A percentile compares a stretch with the other conserved stretches of the same genome.
Conservation (phyloP, 2,888 invertebrate genomes). For the Apamea anceps region DNA sequence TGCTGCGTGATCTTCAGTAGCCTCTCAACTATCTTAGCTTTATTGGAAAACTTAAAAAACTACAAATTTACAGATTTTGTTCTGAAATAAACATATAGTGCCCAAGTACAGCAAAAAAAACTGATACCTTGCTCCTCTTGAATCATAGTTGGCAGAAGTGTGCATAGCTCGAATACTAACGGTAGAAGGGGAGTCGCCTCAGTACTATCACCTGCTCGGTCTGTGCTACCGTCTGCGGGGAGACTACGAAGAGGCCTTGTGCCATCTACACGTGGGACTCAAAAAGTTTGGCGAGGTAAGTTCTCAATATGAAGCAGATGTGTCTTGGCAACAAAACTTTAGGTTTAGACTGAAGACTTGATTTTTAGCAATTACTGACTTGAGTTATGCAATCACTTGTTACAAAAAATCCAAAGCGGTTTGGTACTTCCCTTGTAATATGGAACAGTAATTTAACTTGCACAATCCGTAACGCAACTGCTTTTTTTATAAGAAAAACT, state of each 20-base stretch:
- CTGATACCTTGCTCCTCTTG: neutral
- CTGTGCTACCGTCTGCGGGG: constrained; percentile 81
- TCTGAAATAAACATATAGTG: neutral
- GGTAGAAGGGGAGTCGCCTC: constrained; percentile 75
- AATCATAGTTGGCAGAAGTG: constrained; percentile 80
- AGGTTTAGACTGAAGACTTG: too few species aligned
- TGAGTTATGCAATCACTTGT: neutral
- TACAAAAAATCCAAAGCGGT: neutral
- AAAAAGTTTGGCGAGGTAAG: constrained; percentile 82
- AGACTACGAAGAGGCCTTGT: constrained; percentile 77
- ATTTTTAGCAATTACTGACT: too few species aligned
- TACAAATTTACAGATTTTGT: neutral
- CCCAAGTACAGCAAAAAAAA: neutral
- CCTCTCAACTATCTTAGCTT: neutral
- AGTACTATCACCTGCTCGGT: constrained; percentile 80
- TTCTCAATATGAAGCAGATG: neutral
- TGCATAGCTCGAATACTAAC: constrained; percentile 78
- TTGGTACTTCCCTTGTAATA: neutral
- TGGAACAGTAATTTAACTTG: neutral
- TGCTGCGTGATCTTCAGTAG: neutral
- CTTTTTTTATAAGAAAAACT: neutral
- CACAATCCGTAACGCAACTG: neutral
- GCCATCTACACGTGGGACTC: constrained; percentile 76
- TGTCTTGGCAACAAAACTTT: neutral
- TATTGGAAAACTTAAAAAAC: too few species aligned